Percentiles rank a stretch among this genome's conserved stretches.
Conservation (phyloP, 2,888 invertebrate genomes). For the Sclerodermus sp. region DNA sequence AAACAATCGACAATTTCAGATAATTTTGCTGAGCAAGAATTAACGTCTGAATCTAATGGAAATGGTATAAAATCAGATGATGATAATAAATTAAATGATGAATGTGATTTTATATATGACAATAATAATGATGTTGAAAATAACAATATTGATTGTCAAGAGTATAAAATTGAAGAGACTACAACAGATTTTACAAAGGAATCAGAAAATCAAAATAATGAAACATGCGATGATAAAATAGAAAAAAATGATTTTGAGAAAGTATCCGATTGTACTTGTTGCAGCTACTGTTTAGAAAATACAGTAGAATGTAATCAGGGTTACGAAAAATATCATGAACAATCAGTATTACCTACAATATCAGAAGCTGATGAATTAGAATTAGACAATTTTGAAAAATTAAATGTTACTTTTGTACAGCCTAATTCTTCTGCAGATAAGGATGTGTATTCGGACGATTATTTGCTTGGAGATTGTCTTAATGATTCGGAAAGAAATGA, state of each 20-base stretch:
- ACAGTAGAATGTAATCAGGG: background rate
- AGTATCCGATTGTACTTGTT: slow-evolving; percentile 8
- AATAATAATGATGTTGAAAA: no score
- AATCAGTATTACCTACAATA: background rate
- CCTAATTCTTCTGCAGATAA: no score
- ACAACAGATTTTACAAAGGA: no score
- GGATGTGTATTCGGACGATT: no score
- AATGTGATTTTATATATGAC: no score
- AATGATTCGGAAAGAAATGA: no score
- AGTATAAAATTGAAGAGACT: no score
- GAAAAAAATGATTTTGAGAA: background rate
- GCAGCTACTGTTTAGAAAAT: background rate
- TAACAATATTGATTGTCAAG: no score
- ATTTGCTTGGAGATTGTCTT: no score
- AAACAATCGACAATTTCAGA: slow-evolving; percentile 21
- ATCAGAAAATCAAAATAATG: no score
- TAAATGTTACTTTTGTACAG: background rate
- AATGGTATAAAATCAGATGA: slow-evolving; percentile 39
- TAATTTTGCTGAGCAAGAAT: slow-evolving; percentile 26
- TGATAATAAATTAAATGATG: no score
- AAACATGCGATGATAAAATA: background rate
- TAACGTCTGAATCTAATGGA: slow-evolving; percentile 33
- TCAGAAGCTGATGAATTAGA: background rate
- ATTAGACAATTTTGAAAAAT: background rate
- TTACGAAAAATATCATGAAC: background rate